phyloP scores from a whole-genome alignment of 2,797 vertebrate species.

The Ceryle rudis region DNA sequence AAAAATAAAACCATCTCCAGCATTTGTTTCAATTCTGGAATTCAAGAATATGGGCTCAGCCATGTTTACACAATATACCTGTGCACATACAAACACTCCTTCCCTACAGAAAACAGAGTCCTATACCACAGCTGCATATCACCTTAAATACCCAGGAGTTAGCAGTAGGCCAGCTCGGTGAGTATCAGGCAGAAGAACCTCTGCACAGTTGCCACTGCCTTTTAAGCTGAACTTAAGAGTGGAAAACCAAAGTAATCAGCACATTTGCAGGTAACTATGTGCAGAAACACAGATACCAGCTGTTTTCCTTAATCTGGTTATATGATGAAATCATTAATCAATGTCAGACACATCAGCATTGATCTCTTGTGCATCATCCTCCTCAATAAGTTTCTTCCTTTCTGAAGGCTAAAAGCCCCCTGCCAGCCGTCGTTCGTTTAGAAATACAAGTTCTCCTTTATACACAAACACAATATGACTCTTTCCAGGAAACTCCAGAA shows the following conservation, averaged over 20 bases:
- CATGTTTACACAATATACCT: accelerated
- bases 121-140: background rate
- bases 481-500: background rate
- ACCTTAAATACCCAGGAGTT: background rate
- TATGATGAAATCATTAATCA: conserved; percentile 75
- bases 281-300: conserved; percentile 65
- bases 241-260: background rate
- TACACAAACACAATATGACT: conserved; percentile 25
- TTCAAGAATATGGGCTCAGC: background rate
- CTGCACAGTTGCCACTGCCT: background rate
- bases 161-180: background rate
- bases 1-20: background rate
- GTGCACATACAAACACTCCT: background rate
- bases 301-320: conserved; percentile 72
- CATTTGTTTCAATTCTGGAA: background rate
- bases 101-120: background rate
- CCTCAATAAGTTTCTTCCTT: conserved; percentile 77
- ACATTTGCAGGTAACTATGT: conserved; percentile 28
- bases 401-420: conserved; percentile 37
- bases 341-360: conserved; percentile 75
- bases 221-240: background rate
- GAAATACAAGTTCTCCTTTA: conserved; percentile 77
- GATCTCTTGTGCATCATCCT: conserved; percentile 63
- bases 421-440: conserved; percentile 75
- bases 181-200: background rate